A percentile compares a stretch with the other conserved stretches of the same genome.
Conservation (phyloP, 2,113 vertebrate genomes). For the Tichodroma muraria region DNA sequence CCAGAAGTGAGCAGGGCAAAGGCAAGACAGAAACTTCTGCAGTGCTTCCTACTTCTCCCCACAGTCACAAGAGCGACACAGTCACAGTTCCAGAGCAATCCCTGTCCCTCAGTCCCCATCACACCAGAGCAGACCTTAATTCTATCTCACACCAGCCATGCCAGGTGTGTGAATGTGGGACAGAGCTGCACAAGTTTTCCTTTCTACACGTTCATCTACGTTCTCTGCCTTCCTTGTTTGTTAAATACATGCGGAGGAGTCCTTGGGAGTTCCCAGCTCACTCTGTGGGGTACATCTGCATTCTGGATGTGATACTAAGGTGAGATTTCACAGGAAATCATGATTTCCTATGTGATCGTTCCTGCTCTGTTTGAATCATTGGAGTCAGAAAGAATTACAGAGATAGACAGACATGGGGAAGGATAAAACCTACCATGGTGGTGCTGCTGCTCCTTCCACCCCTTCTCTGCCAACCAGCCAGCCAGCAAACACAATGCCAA, state of each 20-base stretch:
- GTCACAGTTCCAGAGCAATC: not conserved
- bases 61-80: not conserved
- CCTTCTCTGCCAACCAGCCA: slow-evolving; percentile 43
- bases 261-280: not conserved
- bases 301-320: not conserved
- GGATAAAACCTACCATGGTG: slow-evolving; percentile 64
- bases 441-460: slow-evolving; percentile 33
- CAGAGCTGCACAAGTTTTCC: not conserved
- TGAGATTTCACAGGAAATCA: not conserved
- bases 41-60: not conserved
- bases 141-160: not conserved
- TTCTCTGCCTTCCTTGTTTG: not conserved
- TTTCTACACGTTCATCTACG: not conserved
- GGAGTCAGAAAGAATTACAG: not conserved
- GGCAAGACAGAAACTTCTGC: not conserved
- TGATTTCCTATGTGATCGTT: not conserved
- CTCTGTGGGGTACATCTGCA: not conserved
- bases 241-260: not conserved
- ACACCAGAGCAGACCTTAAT: not conserved
- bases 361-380: not conserved
- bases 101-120: not conserved
- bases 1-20: not conserved
- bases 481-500: slow-evolving; percentile 33
- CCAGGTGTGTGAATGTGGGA: not conserved
- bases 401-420: not conserved